Percentiles rank a stretch among this genome's conserved stretches.
Evolutionary conservation across 2,888 invertebrate genomes (phyloP).

Genomic region (Nycteola revayana): DNA sequence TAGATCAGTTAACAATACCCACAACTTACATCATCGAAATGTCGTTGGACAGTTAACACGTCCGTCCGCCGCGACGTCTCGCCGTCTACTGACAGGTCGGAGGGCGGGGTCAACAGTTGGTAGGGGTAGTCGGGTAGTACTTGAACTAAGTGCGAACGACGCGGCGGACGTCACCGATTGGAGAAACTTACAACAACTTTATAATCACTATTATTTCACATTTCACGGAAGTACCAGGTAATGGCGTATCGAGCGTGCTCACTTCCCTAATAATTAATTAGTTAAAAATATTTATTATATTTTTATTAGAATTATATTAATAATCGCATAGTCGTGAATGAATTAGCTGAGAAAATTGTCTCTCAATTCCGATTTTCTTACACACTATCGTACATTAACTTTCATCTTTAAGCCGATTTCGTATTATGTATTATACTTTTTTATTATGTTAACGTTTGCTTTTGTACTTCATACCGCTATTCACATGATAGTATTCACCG

Average conservation of each 20-base stretch:
- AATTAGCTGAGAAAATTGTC: constrained; percentile 38
- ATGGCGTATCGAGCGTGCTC: constrained; percentile 44
- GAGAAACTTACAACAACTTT: constrained; percentile 47
- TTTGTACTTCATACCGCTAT: constrained; percentile 69
- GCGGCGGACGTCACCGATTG: constrained; percentile 6
- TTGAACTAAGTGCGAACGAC: not conserved
- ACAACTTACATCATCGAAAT: constrained; percentile 45
- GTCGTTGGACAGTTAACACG: constrained; percentile 51
- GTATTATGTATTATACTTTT: constrained; percentile 47
- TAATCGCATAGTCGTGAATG: constrained; percentile 34
- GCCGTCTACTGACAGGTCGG: not conserved
- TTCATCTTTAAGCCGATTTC: constrained; percentile 63
- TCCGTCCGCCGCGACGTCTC: constrained; percentile 9
- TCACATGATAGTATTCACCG: constrained; percentile 49
- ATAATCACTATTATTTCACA: constrained; percentile 37
- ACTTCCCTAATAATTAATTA: constrained; percentile 34
- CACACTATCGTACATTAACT: constrained; percentile 58
- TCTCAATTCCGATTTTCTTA: constrained; percentile 73
- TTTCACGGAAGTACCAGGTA: constrained; percentile 50
- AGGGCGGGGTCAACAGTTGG: not conserved
- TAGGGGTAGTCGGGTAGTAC: not conserved
- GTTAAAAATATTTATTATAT: constrained; percentile 29
- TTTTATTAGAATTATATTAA: constrained; percentile 18
- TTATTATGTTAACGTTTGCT: constrained; percentile 62
- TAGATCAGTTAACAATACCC: constrained; percentile 59